A percentile compares a stretch with the other conserved stretches of the same genome.
phyloP scores from a whole-genome alignment of 2,888 invertebrate genomes.

The Yponomeuta evonymella region DNA sequence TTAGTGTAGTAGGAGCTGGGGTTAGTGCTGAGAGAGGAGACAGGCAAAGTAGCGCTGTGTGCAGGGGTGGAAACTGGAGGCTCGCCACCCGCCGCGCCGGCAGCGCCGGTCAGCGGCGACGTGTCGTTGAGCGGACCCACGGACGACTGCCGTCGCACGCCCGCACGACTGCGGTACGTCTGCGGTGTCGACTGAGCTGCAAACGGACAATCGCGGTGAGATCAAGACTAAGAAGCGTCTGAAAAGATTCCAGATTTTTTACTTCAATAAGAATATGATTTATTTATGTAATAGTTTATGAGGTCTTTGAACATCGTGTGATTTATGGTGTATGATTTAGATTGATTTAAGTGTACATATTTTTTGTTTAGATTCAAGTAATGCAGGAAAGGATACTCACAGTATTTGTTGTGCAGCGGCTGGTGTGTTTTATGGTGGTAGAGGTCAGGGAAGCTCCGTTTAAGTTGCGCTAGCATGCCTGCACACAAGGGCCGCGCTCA shows the following conservation, averaged over 20 bases:
- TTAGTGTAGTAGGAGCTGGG: constrained; percentile 78
- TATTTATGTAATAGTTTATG: neutral
- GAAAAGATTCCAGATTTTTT: neutral
- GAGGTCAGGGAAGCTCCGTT: constrained; percentile 91
- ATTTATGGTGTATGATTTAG: no score
- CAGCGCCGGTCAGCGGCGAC: constrained; percentile 51
- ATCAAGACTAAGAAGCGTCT: neutral
- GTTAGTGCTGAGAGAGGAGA: constrained; percentile 72
- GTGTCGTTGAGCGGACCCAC: constrained; percentile 77
- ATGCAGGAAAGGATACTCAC: constrained; percentile 54
- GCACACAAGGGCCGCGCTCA: constrained; percentile 78
- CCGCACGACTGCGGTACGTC: constrained; percentile 75
- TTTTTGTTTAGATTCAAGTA: neutral
- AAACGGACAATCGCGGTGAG: constrained; percentile 31
- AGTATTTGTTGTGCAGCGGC: constrained; percentile 84
- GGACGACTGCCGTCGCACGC: constrained; percentile 78
- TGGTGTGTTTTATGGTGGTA: constrained; percentile 86
- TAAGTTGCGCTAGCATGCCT: constrained; percentile 92
- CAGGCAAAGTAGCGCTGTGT: constrained; percentile 69
- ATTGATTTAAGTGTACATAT: no score
- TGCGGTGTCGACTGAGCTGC: constrained; percentile 79
- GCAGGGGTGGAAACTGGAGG: constrained; percentile 65
- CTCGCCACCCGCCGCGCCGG: constrained; percentile 43
- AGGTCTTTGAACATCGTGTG: no score
- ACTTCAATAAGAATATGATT: neutral